Evolutionary conservation across 2,113 vertebrate species (phyloP).

Genomic region (Festucalex cinctus): DNA sequence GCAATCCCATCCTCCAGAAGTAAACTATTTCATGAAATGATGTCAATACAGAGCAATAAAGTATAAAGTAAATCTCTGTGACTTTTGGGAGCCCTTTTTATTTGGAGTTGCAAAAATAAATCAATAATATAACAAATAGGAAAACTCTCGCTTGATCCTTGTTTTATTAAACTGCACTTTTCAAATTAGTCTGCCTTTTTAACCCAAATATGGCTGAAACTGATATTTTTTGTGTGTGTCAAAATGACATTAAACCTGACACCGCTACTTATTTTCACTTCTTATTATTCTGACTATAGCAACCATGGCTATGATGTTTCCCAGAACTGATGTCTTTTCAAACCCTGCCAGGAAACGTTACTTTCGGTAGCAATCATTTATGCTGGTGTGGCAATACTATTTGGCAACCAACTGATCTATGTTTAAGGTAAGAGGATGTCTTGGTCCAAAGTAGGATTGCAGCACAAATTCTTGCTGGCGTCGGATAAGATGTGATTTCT

Average conservation of each 20-base stretch:
- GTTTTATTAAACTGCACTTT: neutral
- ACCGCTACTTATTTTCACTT: constrained; percentile 3
- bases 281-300: constrained; percentile 5
- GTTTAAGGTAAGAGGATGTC: constrained; percentile 10
- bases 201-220: neutral
- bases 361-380: neutral
- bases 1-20: neutral
- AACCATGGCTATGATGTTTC: neutral
- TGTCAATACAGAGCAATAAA: neutral
- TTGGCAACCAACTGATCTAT: constrained; percentile 3
- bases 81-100: neutral
- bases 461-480: neutral
- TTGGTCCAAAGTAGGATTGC: constrained; percentile 6
- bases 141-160: neutral
- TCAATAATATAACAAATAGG: neutral
- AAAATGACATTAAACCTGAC: neutral
- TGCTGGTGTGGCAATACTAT: constrained; percentile 2
- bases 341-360: constrained; percentile 7
- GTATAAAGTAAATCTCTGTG: neutral
- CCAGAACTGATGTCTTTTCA: constrained; percentile 1
- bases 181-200: neutral
- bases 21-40: neutral
- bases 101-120: neutral
- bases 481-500: constrained; percentile 23
- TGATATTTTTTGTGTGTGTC: neutral